phyloP scores from a whole-genome alignment of 2,888 invertebrate genomes.

The Epirrhoe alternata region DNA sequence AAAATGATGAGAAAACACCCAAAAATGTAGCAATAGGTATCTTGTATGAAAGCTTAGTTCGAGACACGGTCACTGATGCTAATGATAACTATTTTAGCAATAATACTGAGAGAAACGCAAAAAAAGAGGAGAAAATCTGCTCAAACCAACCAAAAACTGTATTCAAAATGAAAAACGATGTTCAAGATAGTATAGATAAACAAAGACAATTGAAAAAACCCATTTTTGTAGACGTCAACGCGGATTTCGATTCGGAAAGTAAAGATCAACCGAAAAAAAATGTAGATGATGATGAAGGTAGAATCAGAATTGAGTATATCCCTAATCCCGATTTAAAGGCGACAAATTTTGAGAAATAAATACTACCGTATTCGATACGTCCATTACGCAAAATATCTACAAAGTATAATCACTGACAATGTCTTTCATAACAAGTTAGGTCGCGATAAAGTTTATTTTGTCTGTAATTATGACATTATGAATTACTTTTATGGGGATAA shows the following conservation, averaged over 20 bases:
- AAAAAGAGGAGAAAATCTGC: background rate
- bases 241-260: background rate
- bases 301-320: conserved; percentile 14
- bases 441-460: no score
- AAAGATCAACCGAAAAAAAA: background rate
- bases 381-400: no score
- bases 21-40: conserved; percentile 14
- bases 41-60: conserved; percentile 22
- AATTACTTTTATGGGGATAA: no score
- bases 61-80: conserved; percentile 21
- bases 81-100: conserved; percentile 21
- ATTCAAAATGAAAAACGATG: background rate
- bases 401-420: no score
- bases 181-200: background rate
- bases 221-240: background rate
- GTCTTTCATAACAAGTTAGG: no score
- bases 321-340: conserved; percentile 19
- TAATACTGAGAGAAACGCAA: background rate
- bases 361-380: no score
- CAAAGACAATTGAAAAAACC: conserved; percentile 1
- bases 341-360: background rate
- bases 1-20: conserved; percentile 5
- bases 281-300: background rate
- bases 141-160: background rate
- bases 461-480: no score